Conservation (phyloP, 2,797 vertebrate species). For the Gymnopithys bicolor region DNA sequence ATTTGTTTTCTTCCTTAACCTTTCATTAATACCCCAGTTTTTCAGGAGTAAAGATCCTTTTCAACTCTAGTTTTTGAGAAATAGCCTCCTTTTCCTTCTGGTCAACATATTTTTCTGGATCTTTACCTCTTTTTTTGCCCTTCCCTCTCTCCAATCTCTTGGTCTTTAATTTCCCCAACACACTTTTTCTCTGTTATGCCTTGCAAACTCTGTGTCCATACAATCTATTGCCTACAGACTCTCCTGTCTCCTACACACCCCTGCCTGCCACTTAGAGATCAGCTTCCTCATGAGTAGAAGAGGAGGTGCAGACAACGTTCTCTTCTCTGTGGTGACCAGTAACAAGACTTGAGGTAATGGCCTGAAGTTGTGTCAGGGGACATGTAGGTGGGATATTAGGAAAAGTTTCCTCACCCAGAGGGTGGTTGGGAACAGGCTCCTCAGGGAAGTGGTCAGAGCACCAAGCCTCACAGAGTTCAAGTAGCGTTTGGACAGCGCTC, state of each 20-base stretch:
- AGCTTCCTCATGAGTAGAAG: background rate
- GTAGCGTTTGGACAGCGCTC: accelerated
- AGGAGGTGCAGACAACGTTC: background rate
- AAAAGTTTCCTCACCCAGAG: background rate
- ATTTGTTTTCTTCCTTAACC: background rate
- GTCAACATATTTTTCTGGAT: background rate
- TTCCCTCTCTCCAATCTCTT: background rate
- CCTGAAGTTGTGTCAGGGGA: background rate
- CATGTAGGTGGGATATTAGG: background rate
- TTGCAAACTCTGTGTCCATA: background rate
- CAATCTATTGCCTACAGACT: background rate
- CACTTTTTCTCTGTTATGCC: background rate
- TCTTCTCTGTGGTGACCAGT: background rate
- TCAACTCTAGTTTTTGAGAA: background rate
- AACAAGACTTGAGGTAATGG: accelerated
- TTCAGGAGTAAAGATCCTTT: background rate
- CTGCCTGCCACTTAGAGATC: background rate
- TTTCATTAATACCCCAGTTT: background rate
- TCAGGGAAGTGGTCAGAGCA: background rate
- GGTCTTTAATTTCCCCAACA: background rate
- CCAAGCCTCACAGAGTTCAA: background rate
- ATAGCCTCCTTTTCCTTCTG: background rate
- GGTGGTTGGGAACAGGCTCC: background rate
- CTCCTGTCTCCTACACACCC: background rate
- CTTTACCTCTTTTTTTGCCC: background rate